Conservation (phyloP, 1,140 invertebrate genomes). For the Ostrea denselamellosa region DNA sequence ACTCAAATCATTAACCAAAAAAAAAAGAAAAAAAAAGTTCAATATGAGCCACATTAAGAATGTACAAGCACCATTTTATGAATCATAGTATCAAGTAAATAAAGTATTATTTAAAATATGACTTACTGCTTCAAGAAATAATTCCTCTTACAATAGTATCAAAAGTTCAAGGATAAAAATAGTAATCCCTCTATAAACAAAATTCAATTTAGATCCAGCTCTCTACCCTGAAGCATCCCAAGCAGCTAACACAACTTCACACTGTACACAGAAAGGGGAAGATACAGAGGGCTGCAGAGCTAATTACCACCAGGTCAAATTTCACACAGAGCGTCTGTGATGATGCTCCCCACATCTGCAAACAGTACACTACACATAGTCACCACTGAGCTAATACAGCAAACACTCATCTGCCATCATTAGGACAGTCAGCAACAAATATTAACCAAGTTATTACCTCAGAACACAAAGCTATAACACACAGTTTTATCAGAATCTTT, state of each 20-base stretch:
- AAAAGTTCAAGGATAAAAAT: background rate
- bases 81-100: background rate
- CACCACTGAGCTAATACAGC: background rate
- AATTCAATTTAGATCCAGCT: background rate
- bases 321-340: slow-evolving; percentile 17
- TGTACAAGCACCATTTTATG: background rate
- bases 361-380: slow-evolving; percentile 33
- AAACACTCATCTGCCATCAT: background rate
- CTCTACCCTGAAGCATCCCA: slow-evolving; percentile 6
- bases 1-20: background rate
- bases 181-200: slow-evolving; percentile 12
- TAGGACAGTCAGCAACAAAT: slow-evolving; percentile 27
- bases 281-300: slow-evolving; percentile 22
- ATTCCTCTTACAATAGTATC: background rate
- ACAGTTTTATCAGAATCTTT: slow-evolving; percentile 30
- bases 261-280: slow-evolving; percentile 16
- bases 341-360: slow-evolving; percentile 30
- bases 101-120: background rate
- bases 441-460: slow-evolving; percentile 24
- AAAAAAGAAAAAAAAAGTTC: background rate
- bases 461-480: background rate
- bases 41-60: background rate
- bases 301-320: slow-evolving; percentile 33
- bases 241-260: slow-evolving; percentile 27
- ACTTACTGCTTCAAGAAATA: slow-evolving; percentile 1